Conservation (phyloP, 2,888 invertebrate genomes). For the Camptogramma bilineatum region DNA sequence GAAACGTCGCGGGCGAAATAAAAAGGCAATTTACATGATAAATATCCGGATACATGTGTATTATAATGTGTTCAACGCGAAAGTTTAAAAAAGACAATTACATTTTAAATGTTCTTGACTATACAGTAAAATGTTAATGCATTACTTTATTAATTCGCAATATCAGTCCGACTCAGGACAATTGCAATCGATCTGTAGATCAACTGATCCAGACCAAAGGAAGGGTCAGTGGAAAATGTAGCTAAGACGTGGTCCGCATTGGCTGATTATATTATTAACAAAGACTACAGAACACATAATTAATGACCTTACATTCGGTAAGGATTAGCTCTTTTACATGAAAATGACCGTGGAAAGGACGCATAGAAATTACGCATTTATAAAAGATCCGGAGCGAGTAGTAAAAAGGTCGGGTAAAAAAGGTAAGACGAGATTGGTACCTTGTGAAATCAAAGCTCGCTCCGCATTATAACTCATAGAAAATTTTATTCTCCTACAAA, state of each 20-base stretch:
- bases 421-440: slow-evolving; percentile 26
- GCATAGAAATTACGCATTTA: slow-evolving; percentile 44
- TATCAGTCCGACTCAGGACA: too few relatives aligned
- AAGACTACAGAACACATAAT: neutral
- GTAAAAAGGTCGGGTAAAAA: slow-evolving; percentile 32
- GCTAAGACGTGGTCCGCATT: neutral
- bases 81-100: too few relatives aligned
- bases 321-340: slow-evolving; percentile 37
- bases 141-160: too few relatives aligned
- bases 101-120: too few relatives aligned
- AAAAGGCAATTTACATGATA: too few relatives aligned
- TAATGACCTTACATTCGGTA: slow-evolving; percentile 7
- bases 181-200: neutral
- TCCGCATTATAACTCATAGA: slow-evolving; percentile 16
- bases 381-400: slow-evolving; percentile 34
- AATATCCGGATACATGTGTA: too few relatives aligned
- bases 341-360: slow-evolving; percentile 38
- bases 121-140: too few relatives aligned
- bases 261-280: neutral
- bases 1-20: too few relatives aligned
- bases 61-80: too few relatives aligned
- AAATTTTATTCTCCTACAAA: slow-evolving; percentile 22
- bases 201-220: neutral
- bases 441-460: slow-evolving; percentile 12
- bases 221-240: neutral